Percentiles rank a stretch among this genome's conserved stretches.
These are phyloP conservation scores for Pterocles gutturalis DNA, from an alignment of 2,113 vertebrate genomes.

Conservation along the genomic window DNA sequence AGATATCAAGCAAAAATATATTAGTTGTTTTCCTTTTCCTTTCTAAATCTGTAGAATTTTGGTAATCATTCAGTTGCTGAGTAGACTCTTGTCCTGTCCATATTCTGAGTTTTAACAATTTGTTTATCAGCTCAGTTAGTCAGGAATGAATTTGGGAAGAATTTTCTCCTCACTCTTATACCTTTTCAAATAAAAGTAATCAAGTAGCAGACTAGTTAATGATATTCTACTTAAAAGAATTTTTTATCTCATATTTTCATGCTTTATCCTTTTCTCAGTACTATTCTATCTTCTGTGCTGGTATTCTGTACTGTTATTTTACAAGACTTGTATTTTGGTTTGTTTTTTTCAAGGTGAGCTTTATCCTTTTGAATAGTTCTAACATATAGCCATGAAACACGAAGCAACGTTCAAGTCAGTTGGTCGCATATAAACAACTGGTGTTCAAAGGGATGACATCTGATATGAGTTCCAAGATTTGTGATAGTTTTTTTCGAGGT, in stretches of 20 bases:
- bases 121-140: not conserved
- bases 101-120: not conserved
- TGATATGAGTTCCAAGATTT: not conserved
- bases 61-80: not conserved
- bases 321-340: not conserved
- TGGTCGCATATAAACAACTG: not conserved
- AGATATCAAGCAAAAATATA: not conserved
- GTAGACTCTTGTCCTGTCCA: not conserved
- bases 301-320: not conserved
- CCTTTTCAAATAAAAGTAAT: not conserved
- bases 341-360: not conserved
- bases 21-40: not conserved
- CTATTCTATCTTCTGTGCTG: not conserved
- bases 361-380: not conserved
- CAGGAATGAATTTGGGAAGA: not conserved
- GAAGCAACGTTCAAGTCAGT: not conserved
- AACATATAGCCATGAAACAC: not conserved
- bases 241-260: not conserved
- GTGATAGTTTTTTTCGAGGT: not conserved
- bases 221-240: accelerated
- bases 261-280: not conserved
- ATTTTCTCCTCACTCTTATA: not conserved
- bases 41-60: not conserved
- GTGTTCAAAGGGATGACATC: not conserved
- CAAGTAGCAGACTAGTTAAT: not conserved